These are phyloP conservation scores for Carposina sasakii DNA, from an alignment of 1,140 invertebrate genomes.

Conservation along the genomic window DNA sequence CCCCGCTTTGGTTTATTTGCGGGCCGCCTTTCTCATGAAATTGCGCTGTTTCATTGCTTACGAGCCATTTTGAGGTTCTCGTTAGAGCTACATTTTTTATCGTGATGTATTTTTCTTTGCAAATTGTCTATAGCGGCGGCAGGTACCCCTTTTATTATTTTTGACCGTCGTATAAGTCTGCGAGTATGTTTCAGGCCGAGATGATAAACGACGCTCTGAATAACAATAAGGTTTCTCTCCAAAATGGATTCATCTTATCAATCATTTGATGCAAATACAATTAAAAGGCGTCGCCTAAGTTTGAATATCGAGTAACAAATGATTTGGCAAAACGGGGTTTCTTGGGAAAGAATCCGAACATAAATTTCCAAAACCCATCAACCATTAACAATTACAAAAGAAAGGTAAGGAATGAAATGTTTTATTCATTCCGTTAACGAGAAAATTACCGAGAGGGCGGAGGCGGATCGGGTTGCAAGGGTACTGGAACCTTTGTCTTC, in stretches of 20 bases:
- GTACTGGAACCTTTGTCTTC: slow-evolving; percentile 58
- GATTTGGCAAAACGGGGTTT: slow-evolving; percentile 34
- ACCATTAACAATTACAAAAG: slow-evolving; percentile 70
- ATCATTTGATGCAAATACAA: slow-evolving; percentile 12
- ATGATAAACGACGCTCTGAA: slow-evolving; percentile 11
- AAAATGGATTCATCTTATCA: slow-evolving; percentile 3
- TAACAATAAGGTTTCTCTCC: no score
- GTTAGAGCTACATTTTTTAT: slow-evolving; percentile 57
- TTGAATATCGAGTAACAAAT: slow-evolving; percentile 41
- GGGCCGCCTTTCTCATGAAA: slow-evolving; percentile 60
- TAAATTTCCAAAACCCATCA: slow-evolving; percentile 67
- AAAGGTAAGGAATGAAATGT: slow-evolving; percentile 70
- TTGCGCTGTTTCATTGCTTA: slow-evolving; percentile 66
- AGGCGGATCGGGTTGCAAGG: slow-evolving; percentile 66
- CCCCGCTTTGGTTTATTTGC: slow-evolving; percentile 62
- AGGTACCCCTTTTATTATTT: slow-evolving; percentile 36
- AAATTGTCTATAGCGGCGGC: slow-evolving; percentile 37
- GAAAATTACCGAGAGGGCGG: slow-evolving; percentile 66
- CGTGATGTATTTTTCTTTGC: slow-evolving; percentile 45
- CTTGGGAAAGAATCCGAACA: slow-evolving; percentile 46
- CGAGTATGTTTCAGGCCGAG: slow-evolving; percentile 6
- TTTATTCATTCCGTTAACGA: slow-evolving; percentile 71
- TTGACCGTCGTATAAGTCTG: slow-evolving; percentile 9
- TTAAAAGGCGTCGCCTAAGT: slow-evolving; percentile 23
- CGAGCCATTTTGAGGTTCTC: slow-evolving; percentile 57